These are phyloP conservation scores for Pitta sordida DNA, from an alignment of 2,113 vertebrate genomes.

Conservation along the genomic window DNA sequence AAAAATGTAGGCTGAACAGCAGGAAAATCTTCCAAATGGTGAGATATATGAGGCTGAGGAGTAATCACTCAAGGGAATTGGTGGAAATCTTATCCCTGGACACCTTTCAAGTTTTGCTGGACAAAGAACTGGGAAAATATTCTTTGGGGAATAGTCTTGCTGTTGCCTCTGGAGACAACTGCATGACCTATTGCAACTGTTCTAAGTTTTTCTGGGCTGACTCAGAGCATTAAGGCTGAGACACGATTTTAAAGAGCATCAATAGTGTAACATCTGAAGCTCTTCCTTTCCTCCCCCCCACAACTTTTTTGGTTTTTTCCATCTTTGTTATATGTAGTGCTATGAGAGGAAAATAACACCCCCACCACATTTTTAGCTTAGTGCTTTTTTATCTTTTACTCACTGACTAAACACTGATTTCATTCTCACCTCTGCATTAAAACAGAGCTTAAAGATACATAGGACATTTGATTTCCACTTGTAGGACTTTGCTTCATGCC, in stretches of 20 bases:
- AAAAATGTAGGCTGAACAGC: constrained; percentile 17
- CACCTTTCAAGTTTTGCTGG: constrained; percentile 9
- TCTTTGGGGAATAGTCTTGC: not conserved
- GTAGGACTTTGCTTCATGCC: not conserved
- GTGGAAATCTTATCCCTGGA: constrained; percentile 31
- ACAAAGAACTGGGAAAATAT: not conserved
- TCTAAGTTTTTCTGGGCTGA: not conserved
- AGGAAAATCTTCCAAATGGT: not conserved
- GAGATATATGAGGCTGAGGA: not conserved
- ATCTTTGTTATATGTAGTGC: not conserved
- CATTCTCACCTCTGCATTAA: not conserved
- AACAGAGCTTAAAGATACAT: not conserved
- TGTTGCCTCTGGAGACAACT: not conserved
- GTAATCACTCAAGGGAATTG: constrained; percentile 36
- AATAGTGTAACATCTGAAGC: not conserved
- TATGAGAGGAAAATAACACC: not conserved
- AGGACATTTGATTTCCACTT: not conserved
- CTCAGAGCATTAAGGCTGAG: not conserved
- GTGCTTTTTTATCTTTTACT: not conserved
- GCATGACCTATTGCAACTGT: not conserved
- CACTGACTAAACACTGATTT: constrained; percentile 6
- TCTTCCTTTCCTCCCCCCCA: not conserved
- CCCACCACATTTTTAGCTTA: not conserved
- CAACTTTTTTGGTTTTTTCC: accelerated
- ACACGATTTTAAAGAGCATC: not conserved